Base-by-base conservation (phyloP, 2,797 vertebrate genomes). In the Chloroceryle amazona region DNA sequence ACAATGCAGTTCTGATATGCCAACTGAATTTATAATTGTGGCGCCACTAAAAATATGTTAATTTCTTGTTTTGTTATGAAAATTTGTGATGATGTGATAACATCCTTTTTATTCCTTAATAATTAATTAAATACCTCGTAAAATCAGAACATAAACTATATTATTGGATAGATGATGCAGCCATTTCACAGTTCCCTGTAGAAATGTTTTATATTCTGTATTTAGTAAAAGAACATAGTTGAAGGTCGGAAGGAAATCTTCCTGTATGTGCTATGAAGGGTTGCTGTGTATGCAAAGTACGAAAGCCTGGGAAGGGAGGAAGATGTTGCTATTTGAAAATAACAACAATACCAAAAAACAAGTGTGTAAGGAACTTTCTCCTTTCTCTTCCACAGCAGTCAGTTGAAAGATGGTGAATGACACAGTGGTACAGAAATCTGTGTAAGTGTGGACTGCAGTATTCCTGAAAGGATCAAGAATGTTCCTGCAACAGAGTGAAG, bases 361-460 rank as follows among this genome's bases (percentile, higher is more conserved):
- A 1, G 10, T 82, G 3, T 33, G 75, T 51, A 44, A 81, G 9
- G 42, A 75, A 65, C 16, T 70, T 46, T 39, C 21, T 61, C 9
- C 3, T 39, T 66, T 65, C n/a, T 75, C 21, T 33, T 86, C 16
- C 33, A 16, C 47, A 28, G 28, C 5, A 31, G 37, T 8, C n/a
- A 71, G 23, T 3, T 71, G 57, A 81, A 75, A 72, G 46, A 66
- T 21, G 14, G 14, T 0, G 7, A 81, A 29, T 11, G 17, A 28
- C 22, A 62, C 8, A 35, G 16, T 1, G 8, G 28, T 42, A 29
- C 20, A 62, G 46, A 78, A 70, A 18, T 26, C 10, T 49, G 22
- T 47, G 2, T 46, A 33, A 28, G 7, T 10, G 10, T 42, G 39
- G 3, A n/a, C 5, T 65, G 6, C 1, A 6, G 10, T 12, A 13